Percentiles rank a stretch among this genome's conserved stretches.
phyloP scores from a whole-genome alignment of 2,113 vertebrate genomes.

The Ptilonorhynchus violaceus region DNA sequence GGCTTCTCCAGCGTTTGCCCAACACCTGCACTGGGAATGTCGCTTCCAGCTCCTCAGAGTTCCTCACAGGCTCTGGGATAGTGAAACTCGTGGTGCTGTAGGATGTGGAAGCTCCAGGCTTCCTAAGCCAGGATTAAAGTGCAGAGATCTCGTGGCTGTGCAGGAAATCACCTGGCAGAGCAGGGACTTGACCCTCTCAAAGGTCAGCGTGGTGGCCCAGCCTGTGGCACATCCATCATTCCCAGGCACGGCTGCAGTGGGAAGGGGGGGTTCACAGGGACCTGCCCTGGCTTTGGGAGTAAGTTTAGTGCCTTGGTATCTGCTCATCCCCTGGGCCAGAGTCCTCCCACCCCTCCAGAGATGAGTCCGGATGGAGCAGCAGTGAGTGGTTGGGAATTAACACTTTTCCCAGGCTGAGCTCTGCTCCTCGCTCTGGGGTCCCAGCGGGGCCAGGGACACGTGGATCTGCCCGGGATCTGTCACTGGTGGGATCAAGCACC shows the following conservation, averaged over 20 bases:
- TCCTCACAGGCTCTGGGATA: rapidly evolving
- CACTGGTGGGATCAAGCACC: rapidly evolving
- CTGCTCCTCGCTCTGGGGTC: rapidly evolving
- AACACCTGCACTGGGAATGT: neutral
- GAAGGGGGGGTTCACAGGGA: rapidly evolving
- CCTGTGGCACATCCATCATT: neutral
- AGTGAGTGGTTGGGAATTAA: neutral
- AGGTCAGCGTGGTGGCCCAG: neutral
- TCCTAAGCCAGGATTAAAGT: neutral
- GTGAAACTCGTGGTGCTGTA: rapidly evolving
- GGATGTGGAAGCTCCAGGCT: neutral
- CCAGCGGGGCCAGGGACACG: rapidly evolving
- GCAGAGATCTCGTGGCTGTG: neutral
- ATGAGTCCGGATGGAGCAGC: rapidly evolving
- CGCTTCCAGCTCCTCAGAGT: rapidly evolving
- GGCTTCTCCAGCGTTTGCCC: neutral
- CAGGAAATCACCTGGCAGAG: neutral
- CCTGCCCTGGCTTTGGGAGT: neutral
- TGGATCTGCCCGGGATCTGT: neutral
- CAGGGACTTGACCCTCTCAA: neutral
- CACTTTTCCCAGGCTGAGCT: neutral
- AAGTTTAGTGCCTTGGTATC: neutral
- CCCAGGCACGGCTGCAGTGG: neutral
- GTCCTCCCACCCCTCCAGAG: neutral
- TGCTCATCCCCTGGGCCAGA: neutral